These are phyloP conservation scores for Mobula birostris DNA, from an alignment of 2,113 vertebrate species.

Conservation along the genomic window DNA sequence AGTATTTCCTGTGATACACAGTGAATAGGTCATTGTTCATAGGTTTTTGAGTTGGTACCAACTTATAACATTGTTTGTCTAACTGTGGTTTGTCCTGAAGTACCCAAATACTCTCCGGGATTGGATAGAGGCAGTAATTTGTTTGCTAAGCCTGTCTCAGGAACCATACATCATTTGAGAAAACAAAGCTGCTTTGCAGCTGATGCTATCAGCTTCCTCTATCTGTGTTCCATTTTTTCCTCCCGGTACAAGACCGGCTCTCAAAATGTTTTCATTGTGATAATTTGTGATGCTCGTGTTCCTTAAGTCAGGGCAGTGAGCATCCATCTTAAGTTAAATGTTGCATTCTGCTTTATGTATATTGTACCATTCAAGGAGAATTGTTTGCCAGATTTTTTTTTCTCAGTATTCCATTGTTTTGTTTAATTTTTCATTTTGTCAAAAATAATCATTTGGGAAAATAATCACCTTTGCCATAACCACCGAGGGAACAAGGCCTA, in stretches of 20 bases:
- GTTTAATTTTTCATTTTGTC: conserved; percentile 32
- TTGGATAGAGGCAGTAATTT: conserved; percentile 56
- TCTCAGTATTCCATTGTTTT: conserved; percentile 28
- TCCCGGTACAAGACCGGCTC: conserved; percentile 46
- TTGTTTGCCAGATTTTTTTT: conserved; percentile 7
- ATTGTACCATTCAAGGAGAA: neutral
- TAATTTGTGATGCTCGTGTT: conserved; percentile 49
- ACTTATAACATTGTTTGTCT: conserved; percentile 44
- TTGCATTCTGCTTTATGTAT: neutral
- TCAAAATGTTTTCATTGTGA: conserved; percentile 45
- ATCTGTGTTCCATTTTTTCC: conserved; percentile 63
- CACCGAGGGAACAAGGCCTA: neutral
- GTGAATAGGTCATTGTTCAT: conserved; percentile 66
- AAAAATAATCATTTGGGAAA: conserved; percentile 23
- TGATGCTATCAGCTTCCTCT: conserved; percentile 65
- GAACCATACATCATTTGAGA: conserved; percentile 64
- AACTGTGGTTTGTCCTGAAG: conserved; percentile 45
- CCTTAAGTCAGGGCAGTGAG: conserved; percentile 36
- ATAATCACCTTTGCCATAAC: neutral
- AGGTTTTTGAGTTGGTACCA: conserved; percentile 56
- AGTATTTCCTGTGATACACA: conserved; percentile 71
- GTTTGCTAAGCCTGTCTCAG: conserved; percentile 59
- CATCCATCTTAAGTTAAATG: conserved; percentile 9
- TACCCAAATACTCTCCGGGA: conserved; percentile 50
- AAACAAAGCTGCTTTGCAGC: conserved; percentile 63